Conservation (phyloP, 2,888 invertebrate species). For the Eugnorisma glareosa region DNA sequence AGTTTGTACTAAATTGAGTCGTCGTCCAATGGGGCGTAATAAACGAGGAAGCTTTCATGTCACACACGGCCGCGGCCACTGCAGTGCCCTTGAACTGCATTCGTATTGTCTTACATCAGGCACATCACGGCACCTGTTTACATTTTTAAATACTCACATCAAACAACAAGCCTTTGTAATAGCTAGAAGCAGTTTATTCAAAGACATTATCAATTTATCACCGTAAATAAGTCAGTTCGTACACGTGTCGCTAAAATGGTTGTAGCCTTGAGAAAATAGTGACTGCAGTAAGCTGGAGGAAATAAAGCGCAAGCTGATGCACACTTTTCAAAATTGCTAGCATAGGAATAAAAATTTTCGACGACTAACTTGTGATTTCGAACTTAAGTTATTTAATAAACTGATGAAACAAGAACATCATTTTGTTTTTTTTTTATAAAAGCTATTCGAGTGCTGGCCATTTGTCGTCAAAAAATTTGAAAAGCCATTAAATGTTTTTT, state of each 20-base stretch:
- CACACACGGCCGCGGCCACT: constrained; percentile 48
- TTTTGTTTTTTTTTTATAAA: not conserved
- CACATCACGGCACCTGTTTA: constrained; percentile 46
- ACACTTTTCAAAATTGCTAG: not conserved
- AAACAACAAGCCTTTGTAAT: constrained; percentile 39
- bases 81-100: constrained; percentile 66
- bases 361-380: not conserved
- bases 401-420: not conserved
- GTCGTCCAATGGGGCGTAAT: constrained; percentile 51
- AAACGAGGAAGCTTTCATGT: constrained; percentile 59
- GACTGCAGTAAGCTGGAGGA: constrained; percentile 27
- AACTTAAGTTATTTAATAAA: not conserved
- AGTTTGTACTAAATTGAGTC: constrained; percentile 50
- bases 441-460: not conserved
- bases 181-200: constrained; percentile 18
- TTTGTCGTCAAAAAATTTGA: not conserved
- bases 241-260: constrained; percentile 32
- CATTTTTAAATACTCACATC: constrained; percentile 35
- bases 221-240: not conserved
- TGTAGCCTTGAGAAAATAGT: constrained; percentile 24
- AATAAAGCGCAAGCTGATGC: constrained; percentile 8
- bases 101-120: constrained; percentile 49
- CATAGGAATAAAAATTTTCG: not conserved
- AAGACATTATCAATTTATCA: constrained; percentile 20
- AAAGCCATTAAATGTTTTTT: not conserved